A percentile compares a stretch with the other conserved stretches of the same genome.
phyloP scores from a whole-genome alignment of 2,797 vertebrate species.

The Myotis pilosus region DNA sequence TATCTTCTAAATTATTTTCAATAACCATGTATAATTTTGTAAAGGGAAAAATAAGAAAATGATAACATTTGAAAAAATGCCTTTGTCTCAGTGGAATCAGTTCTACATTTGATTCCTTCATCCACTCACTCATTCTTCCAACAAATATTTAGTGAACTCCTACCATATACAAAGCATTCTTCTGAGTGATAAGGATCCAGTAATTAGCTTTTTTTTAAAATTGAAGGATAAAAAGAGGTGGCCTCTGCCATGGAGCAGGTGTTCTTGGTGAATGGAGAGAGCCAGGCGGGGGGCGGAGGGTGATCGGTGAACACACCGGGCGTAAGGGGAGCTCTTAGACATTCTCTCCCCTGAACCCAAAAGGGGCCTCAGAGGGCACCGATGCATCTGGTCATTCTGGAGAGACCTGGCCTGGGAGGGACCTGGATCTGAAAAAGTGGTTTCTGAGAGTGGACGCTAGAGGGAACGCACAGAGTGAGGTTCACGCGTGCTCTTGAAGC shows the following conservation, averaged over 20 bases:
- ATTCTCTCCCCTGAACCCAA: not conserved
- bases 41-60: not conserved
- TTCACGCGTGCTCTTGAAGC: not conserved
- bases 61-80: not conserved
- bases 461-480: not conserved
- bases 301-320: not conserved
- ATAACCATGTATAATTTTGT: not conserved
- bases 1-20: slow-evolving; percentile 17
- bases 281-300: not conserved
- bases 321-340: not conserved
- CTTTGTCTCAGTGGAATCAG: not conserved
- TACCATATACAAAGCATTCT: not conserved
- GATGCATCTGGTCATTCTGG: not conserved
- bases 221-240: not conserved
- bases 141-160: not conserved
- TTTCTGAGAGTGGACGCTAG: not conserved
- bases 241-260: not conserved
- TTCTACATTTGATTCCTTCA: not conserved
- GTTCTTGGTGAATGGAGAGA: not conserved
- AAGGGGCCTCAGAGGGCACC: not conserved
- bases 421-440: not conserved
- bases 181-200: not conserved
- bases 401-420: not conserved
- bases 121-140: not conserved
- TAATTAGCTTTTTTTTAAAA: not conserved